phyloP scores from a whole-genome alignment of 2,113 vertebrate species.

The Zosterops hypoxanthus region DNA sequence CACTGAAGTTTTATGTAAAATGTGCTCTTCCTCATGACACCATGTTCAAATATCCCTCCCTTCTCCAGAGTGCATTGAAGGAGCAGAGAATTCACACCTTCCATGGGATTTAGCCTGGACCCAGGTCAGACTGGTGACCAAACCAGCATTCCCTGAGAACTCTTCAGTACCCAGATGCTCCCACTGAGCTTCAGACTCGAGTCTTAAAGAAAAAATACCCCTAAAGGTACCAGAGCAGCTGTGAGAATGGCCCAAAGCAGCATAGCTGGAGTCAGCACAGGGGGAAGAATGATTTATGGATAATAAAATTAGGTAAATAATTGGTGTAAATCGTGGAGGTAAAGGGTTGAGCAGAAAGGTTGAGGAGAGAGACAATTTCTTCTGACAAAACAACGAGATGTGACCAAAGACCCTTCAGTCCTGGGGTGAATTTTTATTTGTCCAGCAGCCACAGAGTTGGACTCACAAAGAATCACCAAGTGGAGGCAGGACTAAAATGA shows the following conservation, averaged over 20 bases:
- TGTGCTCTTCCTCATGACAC: rapidly evolving
- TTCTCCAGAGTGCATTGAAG: background rate
- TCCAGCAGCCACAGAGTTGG: background rate
- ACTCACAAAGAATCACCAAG: background rate
- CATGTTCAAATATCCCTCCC: background rate
- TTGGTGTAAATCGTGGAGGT: background rate
- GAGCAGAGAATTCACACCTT: background rate
- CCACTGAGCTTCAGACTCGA: background rate
- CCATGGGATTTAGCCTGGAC: background rate
- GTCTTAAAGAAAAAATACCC: background rate
- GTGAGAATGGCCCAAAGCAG: background rate
- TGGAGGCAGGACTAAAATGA: background rate
- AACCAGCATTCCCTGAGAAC: background rate
- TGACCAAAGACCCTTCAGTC: background rate
- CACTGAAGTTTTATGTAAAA: background rate
- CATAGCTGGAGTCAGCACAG: background rate
- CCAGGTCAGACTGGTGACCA: background rate
- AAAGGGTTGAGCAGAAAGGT: background rate
- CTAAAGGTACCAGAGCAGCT: background rate
- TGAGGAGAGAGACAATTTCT: background rate
- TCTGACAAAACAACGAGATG: background rate
- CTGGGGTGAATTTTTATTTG: background rate
- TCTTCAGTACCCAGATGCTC: background rate
- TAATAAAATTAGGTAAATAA: background rate
- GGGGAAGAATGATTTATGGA: background rate